Percentiles rank a stretch among this genome's conserved stretches.
Evolutionary conservation across 2,888 invertebrate genomes (phyloP).

Genomic region (Drosophila putrida): DNA sequence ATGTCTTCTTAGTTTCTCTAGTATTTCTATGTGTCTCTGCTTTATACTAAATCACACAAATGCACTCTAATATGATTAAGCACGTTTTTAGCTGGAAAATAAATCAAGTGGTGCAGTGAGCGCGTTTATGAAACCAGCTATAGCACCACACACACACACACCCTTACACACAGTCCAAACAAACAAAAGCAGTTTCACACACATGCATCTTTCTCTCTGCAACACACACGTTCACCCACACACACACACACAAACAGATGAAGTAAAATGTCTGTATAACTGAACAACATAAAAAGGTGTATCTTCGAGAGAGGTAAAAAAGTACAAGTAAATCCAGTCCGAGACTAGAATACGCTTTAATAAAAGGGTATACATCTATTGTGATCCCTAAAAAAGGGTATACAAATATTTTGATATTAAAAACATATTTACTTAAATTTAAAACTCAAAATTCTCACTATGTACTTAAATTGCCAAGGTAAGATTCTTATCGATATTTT

Average conservation of each 20-base stretch:
- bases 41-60: conserved; percentile 75
- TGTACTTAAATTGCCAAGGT: neutral
- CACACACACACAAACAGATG: neutral
- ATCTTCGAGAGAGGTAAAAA: conserved; percentile 28
- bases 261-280: conserved; percentile 54
- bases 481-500: too few species aligned
- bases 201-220: neutral
- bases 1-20: conserved; percentile 17
- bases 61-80: conserved; percentile 83
- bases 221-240: neutral
- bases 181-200: neutral
- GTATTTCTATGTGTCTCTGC: conserved; percentile 36
- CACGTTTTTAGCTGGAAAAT: conserved; percentile 81
- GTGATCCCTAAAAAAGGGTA: too few species aligned
- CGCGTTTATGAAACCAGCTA: conserved; percentile 61
- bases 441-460: neutral
- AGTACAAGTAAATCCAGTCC: conserved; percentile 17
- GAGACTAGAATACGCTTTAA: conserved; percentile 34
- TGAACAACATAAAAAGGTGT: conserved; percentile 33
- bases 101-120: conserved; percentile 75
- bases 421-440: neutral
- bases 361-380: too few species aligned
- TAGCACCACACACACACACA: conserved; percentile 4
- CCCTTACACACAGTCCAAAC: conserved; percentile 1
- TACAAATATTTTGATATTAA: neutral